Percentiles rank a stretch among this genome's conserved stretches.
phyloP scores from a whole-genome alignment of 2,797 vertebrate genomes.

The Pseudochirops cupreus region DNA sequence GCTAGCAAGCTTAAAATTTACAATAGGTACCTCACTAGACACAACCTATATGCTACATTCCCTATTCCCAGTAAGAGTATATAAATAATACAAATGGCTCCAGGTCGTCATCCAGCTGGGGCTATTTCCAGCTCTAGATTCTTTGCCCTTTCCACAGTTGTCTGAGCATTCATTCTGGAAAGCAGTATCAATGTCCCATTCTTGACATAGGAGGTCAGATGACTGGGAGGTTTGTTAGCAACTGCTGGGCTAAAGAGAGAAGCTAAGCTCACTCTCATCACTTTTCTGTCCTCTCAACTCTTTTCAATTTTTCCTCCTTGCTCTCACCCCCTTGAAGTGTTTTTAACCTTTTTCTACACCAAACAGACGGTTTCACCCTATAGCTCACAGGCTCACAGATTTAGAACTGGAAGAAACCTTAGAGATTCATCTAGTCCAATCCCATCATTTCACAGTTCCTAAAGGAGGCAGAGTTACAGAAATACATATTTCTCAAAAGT shows the following conservation, averaged over 20 bases:
- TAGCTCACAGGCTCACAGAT: constrained; percentile 11
- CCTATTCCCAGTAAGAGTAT: constrained; percentile 54
- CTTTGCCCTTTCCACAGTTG: constrained; percentile 71
- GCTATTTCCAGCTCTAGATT: constrained; percentile 61
- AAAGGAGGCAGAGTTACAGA: neutral
- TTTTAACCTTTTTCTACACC: neutral
- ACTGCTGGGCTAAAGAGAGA: neutral
- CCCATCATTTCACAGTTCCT: neutral
- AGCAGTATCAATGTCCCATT: constrained; percentile 40
- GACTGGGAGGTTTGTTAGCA: constrained; percentile 51
- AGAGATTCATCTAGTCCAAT: neutral
- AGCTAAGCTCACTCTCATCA: neutral
- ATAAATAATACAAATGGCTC: constrained; percentile 76
- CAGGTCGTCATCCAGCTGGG: constrained; percentile 16
- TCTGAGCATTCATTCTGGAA: constrained; percentile 61
- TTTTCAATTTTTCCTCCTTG: neutral
- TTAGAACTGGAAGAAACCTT: neutral
- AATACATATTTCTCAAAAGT: neutral
- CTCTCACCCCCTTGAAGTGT: neutral
- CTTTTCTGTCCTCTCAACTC: neutral
- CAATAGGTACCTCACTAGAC: neutral
- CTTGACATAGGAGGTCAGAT: constrained; percentile 53
- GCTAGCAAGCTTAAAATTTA: constrained; percentile 8
- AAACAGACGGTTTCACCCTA: neutral
- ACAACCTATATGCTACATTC: constrained; percentile 34